Evolutionary conservation across 2,888 invertebrate genomes (phyloP).

Genomic region (Acleris emargana): DNA sequence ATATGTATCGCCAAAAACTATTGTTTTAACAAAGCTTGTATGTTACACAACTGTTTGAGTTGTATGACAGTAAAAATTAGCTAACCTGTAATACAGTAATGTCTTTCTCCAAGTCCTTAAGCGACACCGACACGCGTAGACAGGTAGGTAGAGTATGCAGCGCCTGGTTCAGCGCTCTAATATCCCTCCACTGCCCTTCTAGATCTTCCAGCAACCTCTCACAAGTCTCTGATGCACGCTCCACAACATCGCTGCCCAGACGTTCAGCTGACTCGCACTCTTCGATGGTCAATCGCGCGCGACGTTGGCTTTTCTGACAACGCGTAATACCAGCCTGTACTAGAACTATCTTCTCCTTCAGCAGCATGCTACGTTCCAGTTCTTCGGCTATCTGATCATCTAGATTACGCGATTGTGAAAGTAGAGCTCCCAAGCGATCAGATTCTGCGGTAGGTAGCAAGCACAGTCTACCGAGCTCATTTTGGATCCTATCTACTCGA

Average conservation of each 20-base stretch:
- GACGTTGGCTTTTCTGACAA: constrained; percentile 87
- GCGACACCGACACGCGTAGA: constrained; percentile 89
- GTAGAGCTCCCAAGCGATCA: constrained; percentile 88
- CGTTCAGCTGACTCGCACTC: constrained; percentile 89
- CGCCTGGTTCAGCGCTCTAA: constrained; percentile 89
- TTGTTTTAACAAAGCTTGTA: no score
- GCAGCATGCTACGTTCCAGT: constrained; percentile 87
- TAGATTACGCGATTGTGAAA: constrained; percentile 88
- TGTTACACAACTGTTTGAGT: no score
- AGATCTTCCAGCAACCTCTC: constrained; percentile 88
- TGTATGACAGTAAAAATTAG: neutral
- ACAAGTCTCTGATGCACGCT: constrained; percentile 89
- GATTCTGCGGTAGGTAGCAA: constrained; percentile 89
- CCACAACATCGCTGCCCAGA: constrained; percentile 89
- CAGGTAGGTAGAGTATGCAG: constrained; percentile 91
- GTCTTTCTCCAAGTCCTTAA: constrained; percentile 89
- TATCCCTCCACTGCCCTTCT: constrained; percentile 89
- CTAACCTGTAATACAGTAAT: constrained; percentile 85
- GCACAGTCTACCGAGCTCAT: constrained; percentile 90
- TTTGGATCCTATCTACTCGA: constrained; percentile 90
- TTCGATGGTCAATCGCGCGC: constrained; percentile 86
- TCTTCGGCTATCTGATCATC: constrained; percentile 90
- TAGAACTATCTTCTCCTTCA: constrained; percentile 89
- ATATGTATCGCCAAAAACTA: neutral
- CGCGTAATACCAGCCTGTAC: constrained; percentile 88